Conservation (phyloP, 2,888 invertebrate genomes). For the Electrophaes corylata region DNA sequence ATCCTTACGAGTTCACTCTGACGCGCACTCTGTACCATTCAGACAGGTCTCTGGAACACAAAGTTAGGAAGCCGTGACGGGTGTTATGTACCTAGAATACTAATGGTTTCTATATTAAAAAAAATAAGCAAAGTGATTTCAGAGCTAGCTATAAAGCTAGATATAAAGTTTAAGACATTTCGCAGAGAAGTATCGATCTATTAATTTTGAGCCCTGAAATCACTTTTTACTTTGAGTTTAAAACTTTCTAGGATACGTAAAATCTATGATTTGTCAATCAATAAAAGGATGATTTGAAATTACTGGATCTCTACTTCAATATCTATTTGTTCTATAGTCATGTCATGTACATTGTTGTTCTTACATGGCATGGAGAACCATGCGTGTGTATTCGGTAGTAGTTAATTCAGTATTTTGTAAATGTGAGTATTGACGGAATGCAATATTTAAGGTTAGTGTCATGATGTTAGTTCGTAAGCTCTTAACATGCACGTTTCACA, state of each 20-base stretch:
- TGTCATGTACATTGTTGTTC: slow-evolving; percentile 20
- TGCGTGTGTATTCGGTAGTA: slow-evolving; percentile 60
- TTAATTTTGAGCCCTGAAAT: slow-evolving; percentile 20
- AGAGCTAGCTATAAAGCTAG: no score
- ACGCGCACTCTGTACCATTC: slow-evolving; percentile 94
- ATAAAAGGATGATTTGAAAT: slow-evolving; percentile 4
- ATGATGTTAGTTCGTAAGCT: slow-evolving; percentile 62
- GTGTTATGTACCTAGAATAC: slow-evolving; percentile 62
- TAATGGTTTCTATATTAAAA: slow-evolving; percentile 44
- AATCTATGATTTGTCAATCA: slow-evolving; percentile 21
- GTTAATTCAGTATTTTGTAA: slow-evolving; percentile 34
- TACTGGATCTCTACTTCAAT: slow-evolving; percentile 22
- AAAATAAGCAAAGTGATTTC: slow-evolving; percentile 36
- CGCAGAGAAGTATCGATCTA: not conserved
- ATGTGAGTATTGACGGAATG: slow-evolving; percentile 80
- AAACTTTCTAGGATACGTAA: slow-evolving; percentile 17
- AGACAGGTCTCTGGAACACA: slow-evolving; percentile 87
- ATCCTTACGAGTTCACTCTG: slow-evolving; percentile 93
- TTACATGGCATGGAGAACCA: slow-evolving; percentile 45
- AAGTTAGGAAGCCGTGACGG: slow-evolving; percentile 76
- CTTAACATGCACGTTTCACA: slow-evolving; percentile 65
- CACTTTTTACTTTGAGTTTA: slow-evolving; percentile 27
- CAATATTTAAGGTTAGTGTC: slow-evolving; percentile 78
- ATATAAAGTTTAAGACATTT: not conserved
- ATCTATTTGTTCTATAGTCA: slow-evolving; percentile 29